Evolutionary conservation across 2,113 vertebrate genomes (phyloP).

Genomic region (Mohoua ochrocephala): DNA sequence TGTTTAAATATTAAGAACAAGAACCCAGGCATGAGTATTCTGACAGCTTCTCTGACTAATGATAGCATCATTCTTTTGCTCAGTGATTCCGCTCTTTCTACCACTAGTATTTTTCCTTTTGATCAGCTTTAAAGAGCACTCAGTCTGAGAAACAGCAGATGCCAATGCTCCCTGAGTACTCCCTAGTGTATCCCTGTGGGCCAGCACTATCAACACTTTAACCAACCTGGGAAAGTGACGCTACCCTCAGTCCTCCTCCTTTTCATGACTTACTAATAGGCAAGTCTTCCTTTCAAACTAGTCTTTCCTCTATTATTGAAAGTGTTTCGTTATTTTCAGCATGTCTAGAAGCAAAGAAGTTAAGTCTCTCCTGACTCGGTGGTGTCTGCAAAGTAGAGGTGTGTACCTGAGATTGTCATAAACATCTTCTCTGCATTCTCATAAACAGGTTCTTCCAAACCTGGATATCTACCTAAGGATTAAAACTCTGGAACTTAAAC

Average conservation of each 20-base stretch:
- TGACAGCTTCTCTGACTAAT: neutral
- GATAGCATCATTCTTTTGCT: neutral
- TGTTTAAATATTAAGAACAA: neutral
- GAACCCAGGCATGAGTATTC: neutral
- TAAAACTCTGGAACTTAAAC: neutral
- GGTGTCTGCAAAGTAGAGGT: neutral
- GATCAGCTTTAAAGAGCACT: neutral
- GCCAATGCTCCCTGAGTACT: neutral
- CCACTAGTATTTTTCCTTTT: neutral
- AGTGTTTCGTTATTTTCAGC: neutral
- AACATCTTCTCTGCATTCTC: neutral
- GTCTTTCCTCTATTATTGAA: neutral
- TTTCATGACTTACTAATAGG: neutral
- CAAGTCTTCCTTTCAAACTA: neutral
- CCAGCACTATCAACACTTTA: neutral
- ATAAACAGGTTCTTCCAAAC: neutral
- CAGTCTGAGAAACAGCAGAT: neutral
- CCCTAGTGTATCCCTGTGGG: no score
- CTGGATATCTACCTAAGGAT: neutral
- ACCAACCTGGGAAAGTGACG: rapidly evolving
- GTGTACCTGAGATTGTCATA: neutral
- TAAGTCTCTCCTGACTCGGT: neutral
- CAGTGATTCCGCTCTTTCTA: neutral
- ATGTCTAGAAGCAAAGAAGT: neutral
- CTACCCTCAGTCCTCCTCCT: neutral